Percentiles rank a stretch among this genome's conserved stretches.
Evolutionary conservation across 2,888 invertebrate genomes (phyloP).

Genomic region (Neoascia interrupta): DNA sequence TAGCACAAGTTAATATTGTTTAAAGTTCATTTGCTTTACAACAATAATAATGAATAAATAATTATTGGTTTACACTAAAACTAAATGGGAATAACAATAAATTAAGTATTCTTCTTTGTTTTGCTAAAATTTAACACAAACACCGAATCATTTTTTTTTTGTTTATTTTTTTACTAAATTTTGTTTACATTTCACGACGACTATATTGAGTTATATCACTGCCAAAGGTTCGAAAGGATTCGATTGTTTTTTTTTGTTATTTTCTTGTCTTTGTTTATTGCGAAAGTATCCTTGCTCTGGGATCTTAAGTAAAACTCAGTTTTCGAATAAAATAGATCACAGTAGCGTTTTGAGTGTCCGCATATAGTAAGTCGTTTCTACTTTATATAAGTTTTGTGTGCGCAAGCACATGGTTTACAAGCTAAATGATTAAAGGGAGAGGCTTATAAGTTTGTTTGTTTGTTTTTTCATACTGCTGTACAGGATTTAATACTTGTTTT

Average conservation of each 20-base stretch:
- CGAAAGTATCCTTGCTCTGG: constrained; percentile 29
- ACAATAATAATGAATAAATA: constrained; percentile 64
- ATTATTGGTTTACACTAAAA: constrained; percentile 31
- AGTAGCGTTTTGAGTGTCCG: constrained; percentile 15
- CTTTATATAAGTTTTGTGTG: constrained; percentile 11
- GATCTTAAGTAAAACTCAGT: constrained; percentile 14
- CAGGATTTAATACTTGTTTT: constrained; percentile 29
- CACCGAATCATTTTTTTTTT: constrained; percentile 12
- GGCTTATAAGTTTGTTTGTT: not conserved
- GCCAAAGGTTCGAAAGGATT: constrained; percentile 29
- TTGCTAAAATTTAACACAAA: constrained; percentile 22
- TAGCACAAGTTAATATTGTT: constrained; percentile 30
- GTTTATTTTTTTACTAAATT: constrained; percentile 33
- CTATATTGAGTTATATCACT: constrained; percentile 55
- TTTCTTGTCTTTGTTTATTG: too few species aligned
- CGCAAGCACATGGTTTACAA: constrained; percentile 2
- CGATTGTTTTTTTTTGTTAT: too few species aligned
- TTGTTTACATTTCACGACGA: too few species aligned
- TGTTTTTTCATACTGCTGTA: constrained; percentile 12
- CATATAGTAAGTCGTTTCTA: constrained; percentile 8
- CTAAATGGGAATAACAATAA: constrained; percentile 48
- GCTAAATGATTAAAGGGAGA: not conserved
- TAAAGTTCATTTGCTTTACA: constrained; percentile 31
- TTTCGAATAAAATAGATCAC: constrained; percentile 23
- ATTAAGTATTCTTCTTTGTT: constrained; percentile 44